Evolutionary conservation across 2,113 vertebrate genomes (phyloP).

Genomic region (Junco hyemalis): DNA sequence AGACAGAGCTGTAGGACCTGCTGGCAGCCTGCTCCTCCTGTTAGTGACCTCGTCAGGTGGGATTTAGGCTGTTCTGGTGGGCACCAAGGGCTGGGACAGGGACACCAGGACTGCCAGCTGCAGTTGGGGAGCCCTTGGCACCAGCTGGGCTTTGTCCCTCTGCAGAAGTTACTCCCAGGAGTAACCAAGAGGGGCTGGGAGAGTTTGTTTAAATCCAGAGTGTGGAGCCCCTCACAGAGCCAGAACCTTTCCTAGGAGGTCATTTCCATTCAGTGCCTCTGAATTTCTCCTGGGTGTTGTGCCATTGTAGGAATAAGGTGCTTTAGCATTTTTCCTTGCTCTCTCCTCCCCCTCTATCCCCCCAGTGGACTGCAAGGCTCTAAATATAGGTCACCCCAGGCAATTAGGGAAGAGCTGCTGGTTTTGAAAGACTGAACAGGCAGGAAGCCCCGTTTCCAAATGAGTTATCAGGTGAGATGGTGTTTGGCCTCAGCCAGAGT

Average conservation of each 20-base stretch:
- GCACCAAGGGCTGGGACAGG: background rate
- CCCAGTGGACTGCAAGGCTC: slow-evolving; percentile 49
- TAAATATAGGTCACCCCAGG: slow-evolving; percentile 76
- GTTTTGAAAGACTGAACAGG: slow-evolving; percentile 72
- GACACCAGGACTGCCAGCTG: background rate
- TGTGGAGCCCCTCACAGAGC: background rate
- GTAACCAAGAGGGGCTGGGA: background rate
- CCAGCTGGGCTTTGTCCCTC: background rate
- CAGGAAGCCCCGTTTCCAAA: slow-evolving; percentile 79
- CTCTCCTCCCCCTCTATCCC: background rate
- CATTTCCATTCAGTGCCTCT: background rate
- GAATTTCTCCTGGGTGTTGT: background rate
- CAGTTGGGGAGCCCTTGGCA: background rate
- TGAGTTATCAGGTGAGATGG: slow-evolving; percentile 76
- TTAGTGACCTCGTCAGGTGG: fast-evolving
- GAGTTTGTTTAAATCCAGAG: background rate
- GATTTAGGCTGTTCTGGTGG: background rate
- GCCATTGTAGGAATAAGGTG: slow-evolving; percentile 23
- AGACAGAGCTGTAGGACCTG: fast-evolving
- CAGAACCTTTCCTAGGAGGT: fast-evolving
- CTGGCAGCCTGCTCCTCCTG: background rate
- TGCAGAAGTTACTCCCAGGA: background rate
- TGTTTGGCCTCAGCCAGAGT: slow-evolving; percentile 76
- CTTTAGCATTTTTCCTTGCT: slow-evolving; percentile 39
- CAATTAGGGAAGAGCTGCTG: slow-evolving; percentile 75